phyloP scores from a whole-genome alignment of 2,113 vertebrate species.

The Ptyas mucosa region DNA sequence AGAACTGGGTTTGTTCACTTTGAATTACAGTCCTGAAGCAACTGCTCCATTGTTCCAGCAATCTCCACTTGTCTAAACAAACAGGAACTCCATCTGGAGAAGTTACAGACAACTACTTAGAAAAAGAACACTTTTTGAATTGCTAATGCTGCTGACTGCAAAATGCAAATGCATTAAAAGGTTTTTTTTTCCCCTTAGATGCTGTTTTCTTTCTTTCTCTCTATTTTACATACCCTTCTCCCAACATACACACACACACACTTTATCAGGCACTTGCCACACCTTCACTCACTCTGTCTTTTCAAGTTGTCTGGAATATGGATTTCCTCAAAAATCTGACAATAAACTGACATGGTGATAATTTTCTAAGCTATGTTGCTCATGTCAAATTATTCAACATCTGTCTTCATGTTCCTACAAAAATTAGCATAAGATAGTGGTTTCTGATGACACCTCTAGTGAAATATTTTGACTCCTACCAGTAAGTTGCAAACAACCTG shows the following conservation, averaged over 20 bases:
- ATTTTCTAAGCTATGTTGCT: slow-evolving; percentile 74
- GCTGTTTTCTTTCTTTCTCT: background rate
- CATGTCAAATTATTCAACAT: slow-evolving; percentile 80
- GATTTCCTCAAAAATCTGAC: slow-evolving; percentile 34
- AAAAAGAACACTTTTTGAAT: background rate
- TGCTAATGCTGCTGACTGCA: slow-evolving; percentile 32
- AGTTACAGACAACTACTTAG: background rate
- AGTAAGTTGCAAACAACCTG: slow-evolving; percentile 80
- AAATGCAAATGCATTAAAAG: slow-evolving; percentile 6
- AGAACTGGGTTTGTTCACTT: slow-evolving; percentile 1
- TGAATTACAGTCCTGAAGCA: slow-evolving; percentile 23
- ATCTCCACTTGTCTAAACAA: background rate
- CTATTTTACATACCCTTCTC: background rate
- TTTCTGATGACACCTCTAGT: slow-evolving; percentile 78
- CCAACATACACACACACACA: background rate
- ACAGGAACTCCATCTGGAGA: background rate
- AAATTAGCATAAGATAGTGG: slow-evolving; percentile 83
- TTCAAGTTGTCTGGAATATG: slow-evolving; percentile 46
- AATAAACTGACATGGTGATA: slow-evolving; percentile 69
- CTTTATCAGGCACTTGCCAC: background rate
- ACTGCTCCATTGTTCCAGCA: background rate
- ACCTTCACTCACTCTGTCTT: background rate
- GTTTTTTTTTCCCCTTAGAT: background rate
- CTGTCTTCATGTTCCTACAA: slow-evolving; percentile 79
- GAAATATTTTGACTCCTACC: slow-evolving; percentile 82